Percentiles rank a stretch among this genome's conserved stretches.
Conservation (phyloP, 2,888 invertebrate genomes). For the Thereva nobilitata region DNA sequence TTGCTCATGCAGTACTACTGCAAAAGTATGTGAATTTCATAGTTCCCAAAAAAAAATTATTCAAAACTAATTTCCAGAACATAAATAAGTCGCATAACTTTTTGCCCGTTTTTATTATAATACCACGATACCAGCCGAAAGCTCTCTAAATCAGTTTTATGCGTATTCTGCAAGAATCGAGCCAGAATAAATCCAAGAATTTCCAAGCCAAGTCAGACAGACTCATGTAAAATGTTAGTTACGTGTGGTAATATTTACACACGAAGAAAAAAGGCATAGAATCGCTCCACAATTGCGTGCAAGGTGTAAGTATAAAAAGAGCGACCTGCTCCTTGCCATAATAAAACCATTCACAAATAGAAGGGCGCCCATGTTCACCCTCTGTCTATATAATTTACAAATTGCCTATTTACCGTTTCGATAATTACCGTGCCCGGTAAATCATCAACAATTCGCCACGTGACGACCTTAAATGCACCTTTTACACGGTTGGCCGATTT, state of each 20-base stretch:
- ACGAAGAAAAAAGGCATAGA: not conserved
- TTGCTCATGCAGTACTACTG: too few relatives aligned
- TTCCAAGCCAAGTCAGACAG: too few relatives aligned
- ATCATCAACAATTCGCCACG: constrained; percentile 46
- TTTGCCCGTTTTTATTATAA: too few relatives aligned
- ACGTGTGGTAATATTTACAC: constrained; percentile 11
- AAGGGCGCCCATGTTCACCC: constrained; percentile 37
- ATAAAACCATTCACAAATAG: constrained; percentile 51
- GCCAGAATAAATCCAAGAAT: too few relatives aligned
- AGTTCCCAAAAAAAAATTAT: too few relatives aligned
- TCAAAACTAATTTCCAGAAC: too few relatives aligned
- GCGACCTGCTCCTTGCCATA: constrained; percentile 32
- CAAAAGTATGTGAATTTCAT: too few relatives aligned
- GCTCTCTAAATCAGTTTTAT: too few relatives aligned
- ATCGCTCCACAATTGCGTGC: constrained; percentile 25
- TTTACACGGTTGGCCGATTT: constrained; percentile 47
- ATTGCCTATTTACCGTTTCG: constrained; percentile 42
- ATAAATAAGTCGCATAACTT: too few relatives aligned
- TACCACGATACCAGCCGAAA: too few relatives aligned
- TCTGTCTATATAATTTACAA: constrained; percentile 42
- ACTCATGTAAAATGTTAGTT: too few relatives aligned
- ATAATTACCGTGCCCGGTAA: constrained; percentile 40
- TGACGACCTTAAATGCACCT: constrained; percentile 49
- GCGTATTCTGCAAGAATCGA: too few relatives aligned
- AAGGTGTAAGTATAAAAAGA: constrained; percentile 26